phyloP scores from a whole-genome alignment of 1,140 invertebrate genomes.

The Leptinotarsa lineolata region DNA sequence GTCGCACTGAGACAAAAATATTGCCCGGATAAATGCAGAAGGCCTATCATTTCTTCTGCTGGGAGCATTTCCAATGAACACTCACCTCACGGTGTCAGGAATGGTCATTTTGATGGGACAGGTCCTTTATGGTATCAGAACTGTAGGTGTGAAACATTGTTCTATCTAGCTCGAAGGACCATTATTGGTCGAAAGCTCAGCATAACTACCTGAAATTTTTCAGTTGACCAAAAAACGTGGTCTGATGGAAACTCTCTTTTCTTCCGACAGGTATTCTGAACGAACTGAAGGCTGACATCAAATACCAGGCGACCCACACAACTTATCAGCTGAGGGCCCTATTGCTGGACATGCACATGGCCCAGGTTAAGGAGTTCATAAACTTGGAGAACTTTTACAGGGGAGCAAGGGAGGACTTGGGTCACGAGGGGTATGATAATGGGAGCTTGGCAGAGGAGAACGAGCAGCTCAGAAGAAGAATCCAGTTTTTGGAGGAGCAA shows the following conservation, averaged over 20 bases:
- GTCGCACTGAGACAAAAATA: too few species aligned
- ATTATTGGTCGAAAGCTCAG: too few species aligned
- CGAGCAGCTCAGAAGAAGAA: slow-evolving; percentile 30
- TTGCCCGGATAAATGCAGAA: too few species aligned
- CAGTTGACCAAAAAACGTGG: too few species aligned
- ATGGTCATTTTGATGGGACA: too few species aligned
- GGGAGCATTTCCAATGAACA: too few species aligned
- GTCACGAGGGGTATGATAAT: slow-evolving; percentile 20
- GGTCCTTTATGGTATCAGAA: neutral
- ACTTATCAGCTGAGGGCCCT: slow-evolving; percentile 34
- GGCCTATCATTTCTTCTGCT: too few species aligned
- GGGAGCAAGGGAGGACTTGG: slow-evolving; percentile 32
- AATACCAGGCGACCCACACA: slow-evolving; percentile 26
- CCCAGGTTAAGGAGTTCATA: slow-evolving; percentile 39
- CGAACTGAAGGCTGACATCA: slow-evolving; percentile 32
- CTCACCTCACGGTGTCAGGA: too few species aligned
- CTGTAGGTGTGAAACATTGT: neutral
- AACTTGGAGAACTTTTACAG: slow-evolving; percentile 38
- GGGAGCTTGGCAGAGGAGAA: slow-evolving; percentile 38
- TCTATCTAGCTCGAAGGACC: neutral
- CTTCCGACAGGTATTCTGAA: slow-evolving; percentile 23
- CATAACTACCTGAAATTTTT: too few species aligned
- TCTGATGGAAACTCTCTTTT: neutral
- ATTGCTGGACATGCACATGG: slow-evolving; percentile 39
- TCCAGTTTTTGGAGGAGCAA: slow-evolving; percentile 34